Percentiles rank a stretch among this genome's conserved stretches.
Conservation (phyloP, 2,888 invertebrate species). For the Cephus nigrinus region DNA sequence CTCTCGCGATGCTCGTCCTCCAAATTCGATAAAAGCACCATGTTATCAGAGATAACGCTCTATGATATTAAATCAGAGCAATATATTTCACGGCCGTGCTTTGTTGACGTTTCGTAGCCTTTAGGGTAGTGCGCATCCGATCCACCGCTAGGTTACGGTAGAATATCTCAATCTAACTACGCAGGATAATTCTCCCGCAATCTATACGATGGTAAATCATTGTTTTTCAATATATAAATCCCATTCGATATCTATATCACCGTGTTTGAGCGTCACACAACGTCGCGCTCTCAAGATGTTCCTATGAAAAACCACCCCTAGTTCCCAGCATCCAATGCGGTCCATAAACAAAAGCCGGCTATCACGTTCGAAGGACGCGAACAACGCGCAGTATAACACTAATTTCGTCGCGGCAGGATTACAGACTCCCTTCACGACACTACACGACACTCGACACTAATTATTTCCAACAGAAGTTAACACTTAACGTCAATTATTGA, state of each 20-base stretch:
- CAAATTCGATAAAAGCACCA: not conserved
- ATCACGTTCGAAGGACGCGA: not conserved
- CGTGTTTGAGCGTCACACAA: not conserved
- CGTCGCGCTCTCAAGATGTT: not conserved
- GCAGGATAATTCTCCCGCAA: not conserved
- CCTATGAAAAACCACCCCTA: not conserved
- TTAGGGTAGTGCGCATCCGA: not conserved
- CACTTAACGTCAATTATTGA: slow-evolving; percentile 12
- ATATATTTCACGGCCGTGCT: not conserved
- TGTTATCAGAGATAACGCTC: not conserved
- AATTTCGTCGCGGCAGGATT: not conserved
- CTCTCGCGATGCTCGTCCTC: not conserved
- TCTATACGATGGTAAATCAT: not conserved
- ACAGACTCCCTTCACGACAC: not conserved
- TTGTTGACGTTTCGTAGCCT: not conserved
- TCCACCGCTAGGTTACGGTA: not conserved
- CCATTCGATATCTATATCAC: not conserved
- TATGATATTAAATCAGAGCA: not conserved
- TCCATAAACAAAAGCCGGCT: slow-evolving; percentile 10
- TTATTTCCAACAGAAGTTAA: not conserved
- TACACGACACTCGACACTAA: slow-evolving; percentile 8
- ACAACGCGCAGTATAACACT: slow-evolving; percentile 1
- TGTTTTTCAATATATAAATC: not conserved
- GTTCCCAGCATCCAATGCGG: slow-evolving; percentile 5
- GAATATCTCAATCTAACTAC: not conserved